Base-by-base conservation (phyloP, 2,888 invertebrate genomes). In the Polyommatus iphigenia region DNA sequence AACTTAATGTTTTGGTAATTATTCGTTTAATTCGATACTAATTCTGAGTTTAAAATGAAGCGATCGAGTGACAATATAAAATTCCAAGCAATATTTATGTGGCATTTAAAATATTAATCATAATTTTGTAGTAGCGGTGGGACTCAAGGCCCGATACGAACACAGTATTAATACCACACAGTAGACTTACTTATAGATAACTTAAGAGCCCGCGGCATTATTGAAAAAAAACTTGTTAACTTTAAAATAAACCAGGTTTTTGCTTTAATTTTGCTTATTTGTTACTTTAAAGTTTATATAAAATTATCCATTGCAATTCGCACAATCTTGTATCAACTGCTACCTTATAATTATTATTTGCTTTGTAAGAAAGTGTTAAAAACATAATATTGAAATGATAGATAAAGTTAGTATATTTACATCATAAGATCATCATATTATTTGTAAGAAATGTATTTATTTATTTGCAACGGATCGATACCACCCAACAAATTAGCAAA, bases 61-160 rank as follows among this genome's bases (percentile, higher is more conserved):
- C 54, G 15, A 54, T 54, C 54, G 18, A 54, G 41, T 72, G 72
- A 41, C 72, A 72, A 41, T n/a, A 54, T 24, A 29, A 29, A 75
- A 54, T 54, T 54, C 15, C 15, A 54, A 75, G 24, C 18, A 75
- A 50, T 75, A 75, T 50, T 73, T 73, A 50, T 46, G 20, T 75
- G 50, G 29, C 75, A 54, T 75, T 75, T 24, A 29, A 75, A 75
- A 50, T 75, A 75, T 75, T 24, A 75, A 75, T 75, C 46, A 75
- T 75, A 67, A 67, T 72, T 54, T 54, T 54, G 18, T 75, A 75
- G 54, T 54, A 75, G 29, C 29, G 1, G 36, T 72, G n/a, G 36
- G 8, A 50, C 29, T 75, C 75, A 75, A 75, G 75, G 50, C 50
- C 73, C n/a, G 20, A 24, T 1, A 54, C 50, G 50, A 54, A 54